Conservation (phyloP, 2,797 vertebrate genomes). For the Adrianichthys oophorus region DNA sequence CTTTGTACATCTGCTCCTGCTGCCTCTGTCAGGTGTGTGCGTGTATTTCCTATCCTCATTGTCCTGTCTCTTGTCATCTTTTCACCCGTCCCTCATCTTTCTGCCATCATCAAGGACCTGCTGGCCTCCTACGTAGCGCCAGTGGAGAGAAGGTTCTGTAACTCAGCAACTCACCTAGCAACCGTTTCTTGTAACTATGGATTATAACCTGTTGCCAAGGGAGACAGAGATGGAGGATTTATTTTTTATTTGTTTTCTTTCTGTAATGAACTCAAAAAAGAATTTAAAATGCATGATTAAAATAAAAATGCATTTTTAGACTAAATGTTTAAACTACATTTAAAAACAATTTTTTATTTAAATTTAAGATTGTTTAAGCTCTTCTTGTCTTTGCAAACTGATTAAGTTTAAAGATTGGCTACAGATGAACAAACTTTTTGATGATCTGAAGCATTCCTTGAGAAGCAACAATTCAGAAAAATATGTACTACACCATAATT, state of each 20-base stretch:
- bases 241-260: slow-evolving; percentile 65
- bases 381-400: slow-evolving; percentile 9
- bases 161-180: slow-evolving; percentile 84
- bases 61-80: slow-evolving; percentile 71
- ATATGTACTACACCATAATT: background rate
- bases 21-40: slow-evolving; percentile 54
- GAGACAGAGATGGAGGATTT: slow-evolving; percentile 82
- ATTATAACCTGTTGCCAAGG: slow-evolving; percentile 88
- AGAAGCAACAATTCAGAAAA: no score
- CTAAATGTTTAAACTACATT: no score
- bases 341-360: background rate
- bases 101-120: slow-evolving; percentile 74
- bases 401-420: slow-evolving; percentile 19
- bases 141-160: slow-evolving; percentile 78
- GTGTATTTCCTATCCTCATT: slow-evolving; percentile 65
- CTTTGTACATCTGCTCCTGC: slow-evolving; percentile 41
- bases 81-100: slow-evolving; percentile 69
- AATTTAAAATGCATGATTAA: slow-evolving; percentile 57
- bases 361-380: slow-evolving; percentile 3
- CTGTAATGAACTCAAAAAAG: slow-evolving; percentile 64
- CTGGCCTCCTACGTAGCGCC: slow-evolving; percentile 76
- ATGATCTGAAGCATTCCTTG: background rate
- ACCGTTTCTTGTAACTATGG: slow-evolving; percentile 82
- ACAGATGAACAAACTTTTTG: slow-evolving; percentile 9
- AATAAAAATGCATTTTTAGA: slow-evolving; percentile 2